Percentiles rank a stretch among this genome's conserved stretches.
Evolutionary conservation across 2,888 invertebrate species (phyloP).

Genomic region (Tribolium freemani): DNA sequence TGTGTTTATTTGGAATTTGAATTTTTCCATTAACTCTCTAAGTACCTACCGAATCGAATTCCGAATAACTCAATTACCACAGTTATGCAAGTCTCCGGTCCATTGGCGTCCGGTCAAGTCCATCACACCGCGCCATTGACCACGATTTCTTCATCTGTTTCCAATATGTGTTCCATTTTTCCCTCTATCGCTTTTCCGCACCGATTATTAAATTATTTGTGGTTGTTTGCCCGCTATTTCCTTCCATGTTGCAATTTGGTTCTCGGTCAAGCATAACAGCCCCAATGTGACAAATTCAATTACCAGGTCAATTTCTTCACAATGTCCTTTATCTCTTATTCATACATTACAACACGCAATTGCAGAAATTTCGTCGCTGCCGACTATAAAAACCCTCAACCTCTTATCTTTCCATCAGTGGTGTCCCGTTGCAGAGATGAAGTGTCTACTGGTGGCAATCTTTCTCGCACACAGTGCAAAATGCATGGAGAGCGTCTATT

Average conservation of each 20-base stretch:
- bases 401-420: not conserved
- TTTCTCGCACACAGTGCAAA: not conserved
- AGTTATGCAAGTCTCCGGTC: not conserved
- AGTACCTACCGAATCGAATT: not conserved
- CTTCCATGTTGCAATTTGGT: conserved; percentile 14
- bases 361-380: conserved; percentile 15
- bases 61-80: not conserved
- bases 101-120: not conserved
- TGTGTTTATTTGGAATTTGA: not conserved
- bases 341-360: conserved; percentile 33
- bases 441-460: conserved; percentile 12
- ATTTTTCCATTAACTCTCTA: not conserved
- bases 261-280: conserved; percentile 35
- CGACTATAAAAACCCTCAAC: conserved; percentile 13
- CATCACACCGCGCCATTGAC: not conserved
- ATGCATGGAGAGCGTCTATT: conserved; percentile 38
- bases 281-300: conserved; percentile 40
- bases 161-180: not conserved
- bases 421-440: conserved; percentile 17
- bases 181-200: not conserved
- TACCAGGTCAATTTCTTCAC: conserved; percentile 39
- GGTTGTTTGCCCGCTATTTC: not conserved
- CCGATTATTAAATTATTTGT: not conserved
- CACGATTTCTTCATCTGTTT: not conserved
- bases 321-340: conserved; percentile 34